Base-by-base conservation (phyloP, 2,797 vertebrate species). In the Antennarius maculatus region DNA sequence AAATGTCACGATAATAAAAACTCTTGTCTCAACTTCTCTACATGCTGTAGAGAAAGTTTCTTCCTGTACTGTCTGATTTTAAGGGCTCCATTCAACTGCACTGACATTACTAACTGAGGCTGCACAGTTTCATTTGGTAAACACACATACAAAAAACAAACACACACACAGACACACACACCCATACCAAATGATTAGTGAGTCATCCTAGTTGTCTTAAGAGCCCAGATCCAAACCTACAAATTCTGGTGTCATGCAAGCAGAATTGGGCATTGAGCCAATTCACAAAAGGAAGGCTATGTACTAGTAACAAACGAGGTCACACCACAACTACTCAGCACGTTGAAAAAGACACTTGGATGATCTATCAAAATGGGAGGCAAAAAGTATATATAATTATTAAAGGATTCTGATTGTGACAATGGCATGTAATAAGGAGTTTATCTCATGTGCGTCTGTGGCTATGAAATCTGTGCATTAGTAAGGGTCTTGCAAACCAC, bases 211-310 rank as follows among this genome's bases (percentile, higher is more conserved):
- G 68, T 89, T 88, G 82, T 87, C 85, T 83, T 79, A 65, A 27
- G 64, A 82, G 86, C 74, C 73, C 80, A 82, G 86, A 94, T 92
- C 83, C 81, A 88, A 92, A 93, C 93, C 90, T 77, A 74, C 54
- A 81, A 88, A 89, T 86, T 86, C 75, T 61, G 75, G 81, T 88
- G 83, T 87, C 91, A 92, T 89, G 89, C 89, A 91, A 93, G 81
- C 87, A 81, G 80, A 82, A 84, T 74, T 80, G 82, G 92, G 91
- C 88, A 6, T 34, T 8, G 29, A 77, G 88, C 93, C 90, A 92
- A 69, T 54, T 71, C 42, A 39, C 14, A 11, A 79, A 78, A 72
- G 71, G 71, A 76, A 87, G 80, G 80, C 59, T 61, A 54, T 72
- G 66, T 79, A 57, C 58, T 49, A 49, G 56, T 69, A 77, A 84